Evolutionary conservation across 2,113 vertebrate species (phyloP), one percentile per base, ranked within the genome.

Genomic region (Circaetus gallicus): DNA sequence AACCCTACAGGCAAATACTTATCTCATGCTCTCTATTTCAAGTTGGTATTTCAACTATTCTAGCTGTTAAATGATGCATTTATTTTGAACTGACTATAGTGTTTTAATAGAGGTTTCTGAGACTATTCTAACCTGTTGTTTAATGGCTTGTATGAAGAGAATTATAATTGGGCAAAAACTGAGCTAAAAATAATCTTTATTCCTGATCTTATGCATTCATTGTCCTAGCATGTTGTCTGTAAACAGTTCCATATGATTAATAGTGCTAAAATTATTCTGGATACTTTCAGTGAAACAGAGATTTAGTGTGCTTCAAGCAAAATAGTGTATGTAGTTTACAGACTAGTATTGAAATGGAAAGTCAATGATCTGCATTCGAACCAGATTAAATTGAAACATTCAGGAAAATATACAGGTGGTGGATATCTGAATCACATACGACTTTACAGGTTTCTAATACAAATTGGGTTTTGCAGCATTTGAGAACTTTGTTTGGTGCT

Each of bases 1-100:
- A 93, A 95, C 71, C 95, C 92, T 93, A 78, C 74, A 83, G 95
- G 96, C 94, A 95, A 95, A 95, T 93, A 85, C 78, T 96, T 96
- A 96, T 85, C 83, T 92, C 55, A 8, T 73, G 83, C 66, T 93
- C 86, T 66, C 65, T 90, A 11, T 90, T 95, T 91, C 84, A 59
- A 79, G 84, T 62, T 95, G 90, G 90, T 95, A 92, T 97, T 96
- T 90, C 74, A 91, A 31, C 83, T 95, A 83, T 91, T 88, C 80
- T 79, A 7, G 82, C 70, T 95, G 86, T 82, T 94, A 93, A 94
- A 89, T 63, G 52, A 81, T 89, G 55, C 85, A 50, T 95, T 95
- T 95, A 83, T 97, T 97, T 97, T 91, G 43, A 94, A 82, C 83
- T 83, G 62, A 42, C 62, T 95, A 3, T 38, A 32, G 65, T 91